Percentiles rank a stretch among this genome's conserved stretches.
Conservation (phyloP, 2,113 vertebrate species). For the Lycaon pictus region DNA sequence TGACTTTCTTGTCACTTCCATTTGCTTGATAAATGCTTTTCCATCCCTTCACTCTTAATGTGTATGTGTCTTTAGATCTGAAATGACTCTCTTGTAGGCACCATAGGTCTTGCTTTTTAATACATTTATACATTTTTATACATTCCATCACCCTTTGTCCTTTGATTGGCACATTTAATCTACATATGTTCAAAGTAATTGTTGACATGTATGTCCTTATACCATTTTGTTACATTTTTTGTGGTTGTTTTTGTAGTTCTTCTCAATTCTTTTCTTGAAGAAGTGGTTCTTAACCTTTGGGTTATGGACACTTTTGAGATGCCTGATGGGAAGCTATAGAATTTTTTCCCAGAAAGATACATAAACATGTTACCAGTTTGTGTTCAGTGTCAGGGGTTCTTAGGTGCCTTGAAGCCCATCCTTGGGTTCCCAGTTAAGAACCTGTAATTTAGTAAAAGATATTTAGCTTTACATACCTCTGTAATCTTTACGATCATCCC, state of each 20-base stretch:
- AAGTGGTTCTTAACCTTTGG: conserved; percentile 4
- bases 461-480: not conserved
- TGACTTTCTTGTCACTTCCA: not conserved
- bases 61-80: not conserved
- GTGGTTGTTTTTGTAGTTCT: not conserved
- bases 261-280: not conserved
- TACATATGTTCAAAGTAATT: not conserved
- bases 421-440: not conserved
- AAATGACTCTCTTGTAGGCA: not conserved
- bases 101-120: not conserved
- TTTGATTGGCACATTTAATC: not conserved
- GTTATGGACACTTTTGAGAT: not conserved
- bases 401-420: not conserved
- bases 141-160: not conserved
- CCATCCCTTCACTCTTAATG: not conserved
- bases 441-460: not conserved
- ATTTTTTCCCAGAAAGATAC: not conserved
- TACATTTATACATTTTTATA: not conserved
- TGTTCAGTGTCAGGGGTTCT: not conserved
- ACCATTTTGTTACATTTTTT: not conserved
- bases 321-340: not conserved
- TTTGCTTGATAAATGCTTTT: not conserved
- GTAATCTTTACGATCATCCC: not conserved
- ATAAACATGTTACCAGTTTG: not conserved
- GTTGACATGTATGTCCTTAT: not conserved